Evolutionary conservation across 1,140 invertebrate species (phyloP), one percentile per base, ranked within the genome.

Genomic region (Proctacanthus coquilletti): DNA sequence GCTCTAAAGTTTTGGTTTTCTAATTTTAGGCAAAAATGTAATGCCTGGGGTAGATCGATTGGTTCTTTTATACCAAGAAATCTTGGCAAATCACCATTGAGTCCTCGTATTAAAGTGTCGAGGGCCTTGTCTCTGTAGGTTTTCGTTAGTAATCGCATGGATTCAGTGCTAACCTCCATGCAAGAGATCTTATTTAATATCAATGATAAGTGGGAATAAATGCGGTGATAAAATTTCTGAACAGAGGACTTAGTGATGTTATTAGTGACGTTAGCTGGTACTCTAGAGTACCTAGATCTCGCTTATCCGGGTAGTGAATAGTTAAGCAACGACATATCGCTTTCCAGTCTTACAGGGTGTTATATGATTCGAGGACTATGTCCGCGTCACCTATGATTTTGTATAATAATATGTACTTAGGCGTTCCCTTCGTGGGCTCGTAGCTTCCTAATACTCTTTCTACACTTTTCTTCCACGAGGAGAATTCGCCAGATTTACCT

Each of bases 1-100:
- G 29, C 14, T 15, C 34, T 17, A 21, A 19, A 44, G 19, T 15
- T 34, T 14, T 40, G 38, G 15, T 44, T 48, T 27, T 46, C 35
- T 8, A 46, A 8, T 17, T 41, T 48, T 1, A 44, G 13, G 13
- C 44, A 44, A 4, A 46, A 17, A 4, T 48, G 42, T 3, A 48
- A 23, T 5, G 42, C 46, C 4, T 20, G 10, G 3, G 42, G 42
- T 11, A 46, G 8, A n/a, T 42, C 36, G 2, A 19, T 33, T 11
- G 43, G 32, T 34, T 45, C 41, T 13, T 40, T 41, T 3, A 40
- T 43, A 9, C 36, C 34, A 2, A 43, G 30, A 1, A 43, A 18
- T 3, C 38, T 32, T 3, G 29, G n/a, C 19, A 43, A 13, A n/a
- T 42, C 35, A 4, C 40, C 45, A 14, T 37, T 38, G 10, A 42